phyloP scores from a whole-genome alignment of 2,888 invertebrate genomes.

The Nomada lathburiana region DNA sequence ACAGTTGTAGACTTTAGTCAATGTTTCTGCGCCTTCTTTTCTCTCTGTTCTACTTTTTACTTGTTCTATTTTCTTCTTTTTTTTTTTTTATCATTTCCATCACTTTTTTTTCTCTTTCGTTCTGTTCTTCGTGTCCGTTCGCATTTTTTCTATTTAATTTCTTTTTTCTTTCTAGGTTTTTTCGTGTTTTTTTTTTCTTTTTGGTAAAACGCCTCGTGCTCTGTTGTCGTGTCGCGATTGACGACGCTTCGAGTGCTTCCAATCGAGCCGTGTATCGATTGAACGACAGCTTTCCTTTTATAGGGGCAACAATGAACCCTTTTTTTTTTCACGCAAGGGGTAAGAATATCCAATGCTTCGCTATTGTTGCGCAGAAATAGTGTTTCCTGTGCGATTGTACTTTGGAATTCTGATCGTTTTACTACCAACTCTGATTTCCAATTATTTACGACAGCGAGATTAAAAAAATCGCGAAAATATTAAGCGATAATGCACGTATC shows the following conservation, averaged over 20 bases:
- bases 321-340: not conserved
- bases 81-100: conserved; percentile 3
- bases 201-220: not conserved
- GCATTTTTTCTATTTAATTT: not conserved
- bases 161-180: too few species aligned
- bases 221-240: conserved; percentile 33
- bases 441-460: too few species aligned
- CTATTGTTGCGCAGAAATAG: conserved; percentile 15
- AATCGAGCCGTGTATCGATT: conserved; percentile 21
- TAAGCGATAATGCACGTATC: too few species aligned
- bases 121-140: conserved; percentile 13
- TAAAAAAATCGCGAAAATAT: too few species aligned
- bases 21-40: conserved; percentile 61
- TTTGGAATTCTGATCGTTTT: not conserved
- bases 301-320: conserved; percentile 22
- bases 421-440: not conserved
- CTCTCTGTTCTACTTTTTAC: conserved; percentile 48
- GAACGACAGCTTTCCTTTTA: not conserved
- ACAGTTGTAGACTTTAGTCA: conserved; percentile 71
- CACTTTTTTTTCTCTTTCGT: conserved; percentile 1
- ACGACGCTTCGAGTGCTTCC: conserved; percentile 23
- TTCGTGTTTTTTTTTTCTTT: not conserved
- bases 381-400: conserved; percentile 6
- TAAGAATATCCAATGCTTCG: conserved; percentile 9
- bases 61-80: conserved; percentile 35